phyloP scores from a whole-genome alignment of 2,113 vertebrate species.

The Choloepus hoffmanni region DNA sequence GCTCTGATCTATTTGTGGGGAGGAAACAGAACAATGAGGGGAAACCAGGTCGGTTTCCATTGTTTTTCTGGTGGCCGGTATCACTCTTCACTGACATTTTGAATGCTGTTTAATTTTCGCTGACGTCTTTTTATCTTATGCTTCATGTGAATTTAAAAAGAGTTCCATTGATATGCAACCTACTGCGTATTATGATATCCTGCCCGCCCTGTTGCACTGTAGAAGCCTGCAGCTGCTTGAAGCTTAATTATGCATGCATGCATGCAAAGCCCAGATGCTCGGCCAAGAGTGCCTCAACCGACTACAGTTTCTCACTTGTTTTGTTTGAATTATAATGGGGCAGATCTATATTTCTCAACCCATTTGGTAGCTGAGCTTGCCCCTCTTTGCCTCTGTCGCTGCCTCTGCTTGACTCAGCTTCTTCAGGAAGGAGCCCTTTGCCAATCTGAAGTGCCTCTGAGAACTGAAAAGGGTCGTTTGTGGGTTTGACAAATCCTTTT shows the following conservation, averaged over 20 bases:
- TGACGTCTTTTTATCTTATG: slow-evolving; percentile 75
- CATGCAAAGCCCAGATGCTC: slow-evolving; percentile 87
- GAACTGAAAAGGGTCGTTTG: slow-evolving; percentile 82
- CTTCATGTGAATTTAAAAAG: slow-evolving; percentile 78
- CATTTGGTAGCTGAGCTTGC: slow-evolving; percentile 66
- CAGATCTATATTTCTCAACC: slow-evolving; percentile 86
- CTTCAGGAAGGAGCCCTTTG: slow-evolving; percentile 74
- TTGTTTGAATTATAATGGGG: slow-evolving; percentile 86
- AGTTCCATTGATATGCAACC: slow-evolving; percentile 78
- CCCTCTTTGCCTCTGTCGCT: slow-evolving; percentile 73
- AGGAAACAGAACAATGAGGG: slow-evolving; percentile 57
- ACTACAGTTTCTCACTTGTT: slow-evolving; percentile 83
- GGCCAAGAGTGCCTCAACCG: slow-evolving; percentile 81
- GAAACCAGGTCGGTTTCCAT: slow-evolving; percentile 60
- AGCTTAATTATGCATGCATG: slow-evolving; percentile 89
- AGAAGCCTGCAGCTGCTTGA: slow-evolving; percentile 88
- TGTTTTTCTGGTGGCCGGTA: slow-evolving; percentile 61
- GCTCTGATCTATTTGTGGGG: slow-evolving; percentile 26
- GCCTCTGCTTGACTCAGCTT: slow-evolving; percentile 78
- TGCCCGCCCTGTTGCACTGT: slow-evolving; percentile 69
- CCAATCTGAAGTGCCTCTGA: slow-evolving; percentile 77
- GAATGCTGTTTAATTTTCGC: slow-evolving; percentile 72
- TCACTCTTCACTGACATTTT: slow-evolving; percentile 63
- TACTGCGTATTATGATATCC: slow-evolving; percentile 83
- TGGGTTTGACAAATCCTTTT: slow-evolving; percentile 86